A percentile compares a stretch with the other conserved stretches of the same genome.
Conservation (phyloP, 2,113 vertebrate genomes). For the Hippocampus mohnikei region DNA sequence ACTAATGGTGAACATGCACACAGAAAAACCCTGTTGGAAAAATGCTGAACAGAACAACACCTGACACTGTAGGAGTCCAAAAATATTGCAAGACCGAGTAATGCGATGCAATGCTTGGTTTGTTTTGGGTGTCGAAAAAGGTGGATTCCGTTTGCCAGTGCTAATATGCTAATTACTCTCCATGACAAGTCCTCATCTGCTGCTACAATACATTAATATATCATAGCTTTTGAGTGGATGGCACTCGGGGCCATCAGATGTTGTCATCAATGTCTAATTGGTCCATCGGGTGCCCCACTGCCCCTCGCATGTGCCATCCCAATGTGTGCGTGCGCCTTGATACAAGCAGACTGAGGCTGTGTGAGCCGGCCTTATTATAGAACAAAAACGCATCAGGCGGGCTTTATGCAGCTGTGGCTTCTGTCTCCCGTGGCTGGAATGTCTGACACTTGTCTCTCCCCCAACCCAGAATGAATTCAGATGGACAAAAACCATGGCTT, state of each 20-base stretch:
- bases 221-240: conserved; percentile 20
- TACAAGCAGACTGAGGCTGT: conserved; percentile 36
- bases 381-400: conserved; percentile 30
- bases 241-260: conserved; percentile 35
- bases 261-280: conserved; percentile 50
- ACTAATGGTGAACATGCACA: too few relatives aligned
- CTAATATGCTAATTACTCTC: conserved; percentile 32
- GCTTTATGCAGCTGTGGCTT: conserved; percentile 59
- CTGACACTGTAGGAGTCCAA: neutral
- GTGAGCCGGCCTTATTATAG: conserved; percentile 46
- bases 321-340: conserved; percentile 35
- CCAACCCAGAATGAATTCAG: conserved; percentile 39
- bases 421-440: conserved; percentile 49
- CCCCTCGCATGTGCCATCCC: conserved; percentile 25
- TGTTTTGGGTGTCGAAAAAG: conserved; percentile 8
- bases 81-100: neutral
- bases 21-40: neutral
- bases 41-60: neutral
- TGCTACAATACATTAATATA: conserved; percentile 17
- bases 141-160: conserved; percentile 12
- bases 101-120: neutral
- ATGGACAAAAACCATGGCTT: conserved; percentile 24
- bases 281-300: conserved; percentile 45
- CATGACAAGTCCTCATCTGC: conserved; percentile 2
- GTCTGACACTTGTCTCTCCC: conserved; percentile 27